phyloP scores from a whole-genome alignment of 2,888 invertebrate genomes.

The Calameuta filiformis region DNA sequence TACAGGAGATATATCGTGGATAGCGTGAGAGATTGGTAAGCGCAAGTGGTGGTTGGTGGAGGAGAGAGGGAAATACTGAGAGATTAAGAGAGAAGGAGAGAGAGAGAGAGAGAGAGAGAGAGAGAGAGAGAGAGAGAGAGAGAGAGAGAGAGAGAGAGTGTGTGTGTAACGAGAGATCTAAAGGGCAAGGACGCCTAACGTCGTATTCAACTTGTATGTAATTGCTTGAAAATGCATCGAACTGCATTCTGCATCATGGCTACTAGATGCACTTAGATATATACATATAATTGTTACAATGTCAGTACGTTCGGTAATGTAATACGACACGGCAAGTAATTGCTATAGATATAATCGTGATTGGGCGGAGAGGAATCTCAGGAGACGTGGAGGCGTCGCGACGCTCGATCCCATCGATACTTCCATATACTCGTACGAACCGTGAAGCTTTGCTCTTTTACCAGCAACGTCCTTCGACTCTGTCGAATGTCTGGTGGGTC shows the following conservation, averaged over 20 bases:
- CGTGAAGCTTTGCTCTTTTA: not conserved
- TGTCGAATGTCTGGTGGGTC: not conserved
- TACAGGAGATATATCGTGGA: not conserved
- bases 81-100: constrained; percentile 3
- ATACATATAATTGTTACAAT: not conserved
- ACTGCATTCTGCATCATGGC: not conserved
- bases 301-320: not conserved
- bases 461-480: not conserved
- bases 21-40: not conserved
- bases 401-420: not conserved
- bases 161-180: constrained; percentile 34
- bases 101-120: constrained; percentile 16
- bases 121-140: not conserved
- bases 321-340: not conserved
- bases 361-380: not conserved
- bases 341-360: not conserved
- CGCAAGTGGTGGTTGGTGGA: not conserved
- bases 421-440: not conserved
- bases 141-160: constrained; percentile 20
- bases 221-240: not conserved
- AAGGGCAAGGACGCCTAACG: constrained; percentile 41
- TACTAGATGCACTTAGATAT: not conserved
- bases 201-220: not conserved
- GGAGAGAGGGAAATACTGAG: not conserved
- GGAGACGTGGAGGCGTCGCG: not conserved